A percentile compares a stretch with the other conserved stretches of the same genome.
phyloP scores from a whole-genome alignment of 1,140 invertebrate genomes.

The Cherax quadricarinatus region DNA sequence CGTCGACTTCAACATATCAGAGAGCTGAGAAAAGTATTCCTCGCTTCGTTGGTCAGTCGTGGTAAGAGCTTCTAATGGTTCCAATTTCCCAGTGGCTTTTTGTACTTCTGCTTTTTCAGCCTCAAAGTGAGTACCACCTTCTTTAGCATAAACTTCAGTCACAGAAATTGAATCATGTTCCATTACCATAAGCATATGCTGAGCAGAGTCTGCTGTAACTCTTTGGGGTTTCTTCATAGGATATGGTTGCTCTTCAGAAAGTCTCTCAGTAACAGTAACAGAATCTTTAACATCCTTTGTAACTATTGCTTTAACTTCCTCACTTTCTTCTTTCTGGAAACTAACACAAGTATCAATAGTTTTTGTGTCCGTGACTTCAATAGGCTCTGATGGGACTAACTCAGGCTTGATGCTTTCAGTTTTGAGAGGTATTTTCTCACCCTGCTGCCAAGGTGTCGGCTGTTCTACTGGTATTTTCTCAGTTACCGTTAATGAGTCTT shows the following conservation, averaged over 20 bases:
- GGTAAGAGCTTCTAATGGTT: conserved; percentile 49
- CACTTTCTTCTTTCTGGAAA: conserved; percentile 40
- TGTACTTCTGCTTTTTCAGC: conserved; percentile 40
- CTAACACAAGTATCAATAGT: conserved; percentile 47
- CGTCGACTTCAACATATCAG: conserved; percentile 43
- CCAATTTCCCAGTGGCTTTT: conserved; percentile 44
- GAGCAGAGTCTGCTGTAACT: conserved; percentile 56
- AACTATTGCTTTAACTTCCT: conserved; percentile 52
- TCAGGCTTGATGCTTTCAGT: conserved; percentile 55
- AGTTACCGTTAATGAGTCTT: conserved; percentile 58
- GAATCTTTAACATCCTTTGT: conserved; percentile 61
- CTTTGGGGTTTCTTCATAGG: conserved; percentile 50
- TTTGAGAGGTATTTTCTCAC: conserved; percentile 50
- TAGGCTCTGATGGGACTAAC: conserved; percentile 43
- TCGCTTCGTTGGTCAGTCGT: conserved; percentile 56
- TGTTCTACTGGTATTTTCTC: conserved; percentile 54
- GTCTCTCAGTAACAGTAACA: conserved; percentile 54
- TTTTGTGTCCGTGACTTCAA: conserved; percentile 63
- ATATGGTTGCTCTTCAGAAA: conserved; percentile 58
- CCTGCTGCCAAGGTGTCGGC: conserved; percentile 33
- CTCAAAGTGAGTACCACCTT: conserved; percentile 61
- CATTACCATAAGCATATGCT: conserved; percentile 50
- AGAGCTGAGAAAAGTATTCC: conserved; percentile 41
- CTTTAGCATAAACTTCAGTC: conserved; percentile 47
- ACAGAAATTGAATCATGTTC: conserved; percentile 60